Evolutionary conservation across 2,888 invertebrate species (phyloP).

Genomic region (Yponomeuta sedellus): DNA sequence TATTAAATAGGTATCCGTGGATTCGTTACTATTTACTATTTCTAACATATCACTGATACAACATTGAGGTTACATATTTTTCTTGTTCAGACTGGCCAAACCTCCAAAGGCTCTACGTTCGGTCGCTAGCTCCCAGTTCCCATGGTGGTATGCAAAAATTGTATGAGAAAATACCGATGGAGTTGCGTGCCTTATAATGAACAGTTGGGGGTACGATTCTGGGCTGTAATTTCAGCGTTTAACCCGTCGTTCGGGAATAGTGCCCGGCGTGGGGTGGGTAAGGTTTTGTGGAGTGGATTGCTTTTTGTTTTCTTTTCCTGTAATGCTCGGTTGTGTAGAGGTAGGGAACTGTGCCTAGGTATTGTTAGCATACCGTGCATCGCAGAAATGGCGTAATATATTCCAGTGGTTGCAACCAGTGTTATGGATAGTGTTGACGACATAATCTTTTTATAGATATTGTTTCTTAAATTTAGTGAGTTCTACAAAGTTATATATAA

Average conservation of each 20-base stretch:
- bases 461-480: too few relatives aligned
- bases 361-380: neutral
- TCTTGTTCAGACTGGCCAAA: neutral
- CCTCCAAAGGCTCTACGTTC: neutral
- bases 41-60: too few relatives aligned
- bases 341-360: neutral
- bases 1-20: too few relatives aligned
- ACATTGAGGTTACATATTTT: neutral
- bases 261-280: neutral
- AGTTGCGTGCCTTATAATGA: slow-evolving; percentile 60
- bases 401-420: too few relatives aligned
- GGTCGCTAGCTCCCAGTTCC: slow-evolving; percentile 40
- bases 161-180: slow-evolving; percentile 62
- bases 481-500: too few relatives aligned
- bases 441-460: too few relatives aligned
- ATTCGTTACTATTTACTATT: too few relatives aligned
- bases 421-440: too few relatives aligned
- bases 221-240: slow-evolving; percentile 61
- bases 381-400: too few relatives aligned
- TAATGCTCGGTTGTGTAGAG: neutral
- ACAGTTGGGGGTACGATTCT: slow-evolving; percentile 25
- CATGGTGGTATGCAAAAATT: slow-evolving; percentile 73
- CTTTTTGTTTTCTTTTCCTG: neutral
- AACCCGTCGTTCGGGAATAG: slow-evolving; percentile 27
- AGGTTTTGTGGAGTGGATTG: neutral